Base-by-base conservation (phyloP, 2,888 invertebrate species). In the Troides helena region DNA sequence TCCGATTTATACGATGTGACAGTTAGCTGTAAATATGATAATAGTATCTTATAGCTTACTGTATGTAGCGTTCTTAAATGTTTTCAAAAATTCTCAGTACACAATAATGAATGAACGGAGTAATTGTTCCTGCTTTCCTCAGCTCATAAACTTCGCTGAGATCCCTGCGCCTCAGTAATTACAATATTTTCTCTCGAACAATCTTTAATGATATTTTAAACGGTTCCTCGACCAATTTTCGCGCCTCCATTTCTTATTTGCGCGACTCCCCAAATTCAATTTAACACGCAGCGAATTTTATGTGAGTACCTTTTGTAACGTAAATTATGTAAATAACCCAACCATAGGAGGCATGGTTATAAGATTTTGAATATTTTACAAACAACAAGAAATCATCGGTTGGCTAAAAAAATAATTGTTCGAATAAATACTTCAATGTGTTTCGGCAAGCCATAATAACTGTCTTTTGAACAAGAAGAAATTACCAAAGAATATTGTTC, bases 151-250 rank as follows among this genome's bases (percentile, higher is more conserved):
- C 82, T 82, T 82, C 75, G 72, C 76, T 76, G 83, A 80, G 56
- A 80, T 80, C 78, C 75, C 72, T 73, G 69, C 73, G 68, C 68
- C 71, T 69, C 74, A 71, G 77, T 82, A 84, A 90, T 89, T 88
- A 89, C 87, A 89, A 88, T 90, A 90, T 91, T 88, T 88, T 86
- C 86, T 78, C 83, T 78, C 78, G 74, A 82, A 87, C 89, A 85
- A 82, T 84, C 83, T 83, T 86, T 91, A 90, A 91, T 90, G 91
- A 92, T 85, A 86, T 85, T 92, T 92, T 92, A 92, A 92, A 89
- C 87, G 88, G 85, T 82, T 79, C 80, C 79, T 77, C 80, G 76
- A 76, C 81, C 90, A 90, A 91, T 91, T 92, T 92, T 89, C 89
- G 85, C 90, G 81, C 89, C 86, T 85, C 79, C 85, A 80, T 84